phyloP scores from a whole-genome alignment of 2,113 vertebrate species.

The Myxocyprinus asiaticus region DNA sequence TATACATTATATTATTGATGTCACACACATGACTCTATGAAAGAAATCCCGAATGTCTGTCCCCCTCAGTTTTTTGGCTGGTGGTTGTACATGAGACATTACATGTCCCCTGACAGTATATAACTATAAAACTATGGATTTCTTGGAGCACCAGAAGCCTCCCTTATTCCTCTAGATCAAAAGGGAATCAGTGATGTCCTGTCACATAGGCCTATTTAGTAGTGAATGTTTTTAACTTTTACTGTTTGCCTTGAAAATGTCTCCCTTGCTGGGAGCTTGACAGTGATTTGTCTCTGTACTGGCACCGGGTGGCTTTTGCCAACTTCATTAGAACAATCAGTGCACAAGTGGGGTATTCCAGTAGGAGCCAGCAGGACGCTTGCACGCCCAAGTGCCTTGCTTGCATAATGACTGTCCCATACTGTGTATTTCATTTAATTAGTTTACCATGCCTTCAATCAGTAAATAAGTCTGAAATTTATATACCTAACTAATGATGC shows the following conservation, averaged over 20 bases:
- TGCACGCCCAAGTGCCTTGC: conserved; percentile 48
- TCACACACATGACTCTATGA: too few relatives aligned
- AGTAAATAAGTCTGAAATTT: conserved; percentile 58
- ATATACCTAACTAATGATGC: conserved; percentile 51
- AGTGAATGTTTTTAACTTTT: conserved; percentile 31
- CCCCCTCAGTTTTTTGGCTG: too few relatives aligned
- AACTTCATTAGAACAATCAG: conserved; percentile 61
- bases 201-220: conserved; percentile 18
- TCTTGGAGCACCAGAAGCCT: not conserved
- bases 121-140: not conserved
- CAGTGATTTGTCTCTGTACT: conserved; percentile 57
- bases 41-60: too few relatives aligned
- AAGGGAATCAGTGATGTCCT: not conserved
- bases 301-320: conserved; percentile 40
- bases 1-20: too few relatives aligned
- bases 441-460: conserved; percentile 52
- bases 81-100: not conserved
- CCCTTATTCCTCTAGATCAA: not conserved
- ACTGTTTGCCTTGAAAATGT: conserved; percentile 48
- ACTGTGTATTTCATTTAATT: conserved; percentile 60
- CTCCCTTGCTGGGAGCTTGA: conserved; percentile 40
- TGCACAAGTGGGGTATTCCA: conserved; percentile 51
- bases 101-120: not conserved
- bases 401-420: conserved; percentile 57
- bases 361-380: conserved; percentile 56